Percentiles rank a stretch among this genome's conserved stretches.
phyloP scores from a whole-genome alignment of 1,140 invertebrate species.

The Papilio helenus region DNA sequence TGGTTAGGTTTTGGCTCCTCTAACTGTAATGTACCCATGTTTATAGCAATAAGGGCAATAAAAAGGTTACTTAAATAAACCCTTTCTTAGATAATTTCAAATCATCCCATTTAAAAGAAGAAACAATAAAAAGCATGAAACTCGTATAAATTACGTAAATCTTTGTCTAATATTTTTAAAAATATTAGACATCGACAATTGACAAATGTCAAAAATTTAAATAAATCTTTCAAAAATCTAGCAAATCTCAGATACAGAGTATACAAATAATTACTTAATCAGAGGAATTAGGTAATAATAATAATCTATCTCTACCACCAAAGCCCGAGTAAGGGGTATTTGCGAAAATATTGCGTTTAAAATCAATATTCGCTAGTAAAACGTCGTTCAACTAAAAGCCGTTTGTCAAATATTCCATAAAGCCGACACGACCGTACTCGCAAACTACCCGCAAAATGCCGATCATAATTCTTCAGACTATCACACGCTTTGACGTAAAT shows the following conservation, averaged over 20 bases:
- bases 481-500: constrained; percentile 35
- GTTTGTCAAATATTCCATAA: constrained; percentile 34
- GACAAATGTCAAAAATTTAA: too few relatives aligned
- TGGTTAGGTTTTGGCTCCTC: background rate
- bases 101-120: too few relatives aligned
- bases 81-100: background rate
- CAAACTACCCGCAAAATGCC: constrained; percentile 30
- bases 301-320: too few relatives aligned
- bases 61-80: background rate
- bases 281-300: too few relatives aligned
- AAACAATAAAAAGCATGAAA: too few relatives aligned
- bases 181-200: too few relatives aligned
- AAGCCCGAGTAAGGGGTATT: background rate
- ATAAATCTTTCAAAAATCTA: too few relatives aligned
- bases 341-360: background rate
- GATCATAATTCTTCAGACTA: constrained; percentile 37
- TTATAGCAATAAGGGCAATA: background rate
- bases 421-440: constrained; percentile 11
- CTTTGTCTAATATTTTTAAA: too few relatives aligned
- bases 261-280: too few relatives aligned
- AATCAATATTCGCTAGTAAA: background rate
- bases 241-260: too few relatives aligned
- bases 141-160: too few relatives aligned
- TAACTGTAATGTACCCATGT: constrained; percentile 2
- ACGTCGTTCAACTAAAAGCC: constrained; percentile 22